Base-by-base conservation (phyloP, 2,113 vertebrate species). In the Peromyscus maniculatus region DNA sequence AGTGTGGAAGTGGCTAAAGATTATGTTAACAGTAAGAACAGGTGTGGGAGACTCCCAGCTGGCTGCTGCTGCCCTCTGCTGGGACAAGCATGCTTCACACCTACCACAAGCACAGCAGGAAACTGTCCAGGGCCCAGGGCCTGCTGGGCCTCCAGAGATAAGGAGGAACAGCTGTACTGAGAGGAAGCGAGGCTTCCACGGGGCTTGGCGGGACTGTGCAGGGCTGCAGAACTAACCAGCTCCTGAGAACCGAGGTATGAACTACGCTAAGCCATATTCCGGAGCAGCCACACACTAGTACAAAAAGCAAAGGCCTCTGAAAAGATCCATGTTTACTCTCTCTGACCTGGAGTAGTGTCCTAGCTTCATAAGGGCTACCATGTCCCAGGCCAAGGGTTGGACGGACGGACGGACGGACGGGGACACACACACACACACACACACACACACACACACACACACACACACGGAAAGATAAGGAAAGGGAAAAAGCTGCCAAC, bases 1-100 rank as follows among this genome's bases (percentile, higher is more conserved):
- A 16, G 75, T 24, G 24, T 80, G 80, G 19, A 94, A 52, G 49
- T 43, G 5, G 77, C 57, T 89, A 43, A 62, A 91, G 57, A 79
- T n/a, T 9, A 62, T 6, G 3, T 2, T 46, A 55, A 66, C 39
- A 86, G 36, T 9, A 49, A 83, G 59, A 12, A 74, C 7, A 4
- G 24, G 39, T 9, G 0, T 8, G 55, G 22, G 49, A 1, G 55
- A 59, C n/a, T n/a, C 17, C 77, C 2, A 1, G 62, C 88, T 93
- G 74, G 93, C 72, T 39, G 36, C 77, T 95, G 97, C 98, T 98
- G 97, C 97, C 98, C 96, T 96, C 97, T 97, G 96, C 97, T 95
- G 97, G 33, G 33, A 82, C 39, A 67, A 17, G 16, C 69, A 16
- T 10, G 16, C 55, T 31, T 86, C 72, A n/a, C 43, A 59, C 10